phyloP scores from a whole-genome alignment of 2,797 vertebrate species.

The Anisognathus igniventris region DNA sequence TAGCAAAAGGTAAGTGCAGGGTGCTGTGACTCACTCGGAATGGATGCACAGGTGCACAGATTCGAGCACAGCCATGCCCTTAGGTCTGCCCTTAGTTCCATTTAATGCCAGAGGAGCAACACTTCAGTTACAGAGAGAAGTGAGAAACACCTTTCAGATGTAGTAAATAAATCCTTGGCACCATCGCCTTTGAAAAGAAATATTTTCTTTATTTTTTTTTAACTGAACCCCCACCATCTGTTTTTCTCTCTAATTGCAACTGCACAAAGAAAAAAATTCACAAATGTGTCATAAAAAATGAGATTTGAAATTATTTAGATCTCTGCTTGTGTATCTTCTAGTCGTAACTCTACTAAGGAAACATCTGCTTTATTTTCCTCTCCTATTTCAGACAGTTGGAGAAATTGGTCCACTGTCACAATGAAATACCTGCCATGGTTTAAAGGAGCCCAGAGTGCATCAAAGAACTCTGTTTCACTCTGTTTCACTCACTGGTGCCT shows the following conservation, averaged over 20 bases:
- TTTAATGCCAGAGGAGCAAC: background rate
- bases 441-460: background rate
- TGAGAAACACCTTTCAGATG: background rate
- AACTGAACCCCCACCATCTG: slow-evolving; percentile 64
- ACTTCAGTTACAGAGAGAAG: background rate
- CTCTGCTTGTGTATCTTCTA: background rate
- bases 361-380: slow-evolving; percentile 10
- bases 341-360: background rate
- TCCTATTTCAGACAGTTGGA: background rate
- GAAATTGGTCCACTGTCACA: background rate
- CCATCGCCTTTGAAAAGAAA: slow-evolving; percentile 47
- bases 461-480: background rate
- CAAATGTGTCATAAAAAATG: slow-evolving; percentile 48
- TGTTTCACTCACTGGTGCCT: background rate
- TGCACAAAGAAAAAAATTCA: slow-evolving; percentile 49
- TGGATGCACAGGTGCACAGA: background rate
- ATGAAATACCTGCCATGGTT: background rate
- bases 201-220: slow-evolving; percentile 64
- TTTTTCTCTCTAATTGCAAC: slow-evolving; percentile 57
- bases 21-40: background rate
- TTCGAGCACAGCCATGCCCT: background rate
- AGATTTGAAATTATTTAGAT: slow-evolving; percentile 27
- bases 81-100: background rate
- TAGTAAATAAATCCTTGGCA: slow-evolving; percentile 45
- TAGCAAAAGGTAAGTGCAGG: background rate